phyloP scores from a whole-genome alignment of 2,113 vertebrate species.

The Cercocebus atys region DNA sequence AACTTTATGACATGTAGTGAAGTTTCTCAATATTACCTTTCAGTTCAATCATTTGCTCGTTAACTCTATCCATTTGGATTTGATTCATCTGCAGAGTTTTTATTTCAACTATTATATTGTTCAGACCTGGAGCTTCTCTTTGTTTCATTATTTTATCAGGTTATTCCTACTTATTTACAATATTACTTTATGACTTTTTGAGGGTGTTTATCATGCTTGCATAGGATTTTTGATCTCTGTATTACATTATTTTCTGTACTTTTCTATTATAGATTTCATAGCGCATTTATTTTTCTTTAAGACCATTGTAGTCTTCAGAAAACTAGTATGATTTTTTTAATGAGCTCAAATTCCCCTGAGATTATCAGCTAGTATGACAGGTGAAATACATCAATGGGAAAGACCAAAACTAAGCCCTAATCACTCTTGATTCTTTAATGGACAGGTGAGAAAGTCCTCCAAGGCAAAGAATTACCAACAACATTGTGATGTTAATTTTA shows the following conservation, averaged over 20 bases:
- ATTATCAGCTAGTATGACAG: neutral
- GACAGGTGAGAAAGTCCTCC: neutral
- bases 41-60: neutral
- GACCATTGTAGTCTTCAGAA: neutral
- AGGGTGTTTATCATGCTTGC: neutral
- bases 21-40: neutral
- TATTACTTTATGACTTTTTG: neutral
- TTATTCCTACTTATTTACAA: neutral
- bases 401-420: neutral
- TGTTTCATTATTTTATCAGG: neutral
- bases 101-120: neutral
- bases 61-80: neutral
- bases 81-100: neutral
- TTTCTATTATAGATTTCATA: neutral
- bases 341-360: neutral
- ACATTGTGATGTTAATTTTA: neutral
- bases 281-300: neutral
- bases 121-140: neutral
- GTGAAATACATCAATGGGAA: neutral
- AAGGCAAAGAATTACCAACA: neutral
- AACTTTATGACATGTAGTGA: neutral
- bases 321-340: neutral
- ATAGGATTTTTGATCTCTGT: neutral
- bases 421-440: neutral
- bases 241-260: neutral